Percentiles rank a stretch among this genome's conserved stretches.
Conservation (phyloP, 30 jellyfish, hydroid and myxozoan genomes). For the Aurelia aurita complex sp. Pacific region DNA sequence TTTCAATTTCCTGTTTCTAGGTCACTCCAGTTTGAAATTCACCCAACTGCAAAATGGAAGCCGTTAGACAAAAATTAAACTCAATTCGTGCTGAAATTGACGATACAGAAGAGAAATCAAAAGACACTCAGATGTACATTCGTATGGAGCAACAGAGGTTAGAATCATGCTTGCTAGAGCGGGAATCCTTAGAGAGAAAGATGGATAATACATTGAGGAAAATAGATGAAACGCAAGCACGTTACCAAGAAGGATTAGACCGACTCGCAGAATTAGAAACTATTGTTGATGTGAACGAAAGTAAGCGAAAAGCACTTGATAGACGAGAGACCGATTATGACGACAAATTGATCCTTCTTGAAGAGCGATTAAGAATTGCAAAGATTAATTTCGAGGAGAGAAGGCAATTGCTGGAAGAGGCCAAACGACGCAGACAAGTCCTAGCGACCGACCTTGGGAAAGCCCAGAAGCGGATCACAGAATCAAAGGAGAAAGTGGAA, state of each 20-base stretch:
- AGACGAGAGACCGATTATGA: slow-evolving; percentile 78
- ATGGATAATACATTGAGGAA: slow-evolving; percentile 43
- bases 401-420: slow-evolving; percentile 78
- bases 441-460: slow-evolving; percentile 61
- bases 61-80: slow-evolving; percentile 66
- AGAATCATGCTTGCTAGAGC: slow-evolving; percentile 75
- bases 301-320: slow-evolving; percentile 85
- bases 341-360: slow-evolving; percentile 47
- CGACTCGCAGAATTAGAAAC: slow-evolving; percentile 62
- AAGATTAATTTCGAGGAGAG: slow-evolving; percentile 71
- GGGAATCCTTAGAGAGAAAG: slow-evolving; percentile 67
- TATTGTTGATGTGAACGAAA: slow-evolving; percentile 72
- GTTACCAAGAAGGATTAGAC: slow-evolving; percentile 61
- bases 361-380: slow-evolving; percentile 62
- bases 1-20: too few species aligned
- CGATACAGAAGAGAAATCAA: slow-evolving; percentile 63
- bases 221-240: slow-evolving; percentile 65
- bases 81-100: slow-evolving; percentile 62
- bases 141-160: slow-evolving; percentile 56
- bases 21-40: too few species aligned
- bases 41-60: slow-evolving; percentile 56
- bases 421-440: slow-evolving; percentile 62
- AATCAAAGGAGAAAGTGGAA: slow-evolving; percentile 67
- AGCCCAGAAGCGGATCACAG: slow-evolving; percentile 30
- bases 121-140: slow-evolving; percentile 36